Percentiles rank a stretch among this genome's conserved stretches.
phyloP scores from a whole-genome alignment of 2,797 vertebrate genomes.

The Limosa lapponica region DNA sequence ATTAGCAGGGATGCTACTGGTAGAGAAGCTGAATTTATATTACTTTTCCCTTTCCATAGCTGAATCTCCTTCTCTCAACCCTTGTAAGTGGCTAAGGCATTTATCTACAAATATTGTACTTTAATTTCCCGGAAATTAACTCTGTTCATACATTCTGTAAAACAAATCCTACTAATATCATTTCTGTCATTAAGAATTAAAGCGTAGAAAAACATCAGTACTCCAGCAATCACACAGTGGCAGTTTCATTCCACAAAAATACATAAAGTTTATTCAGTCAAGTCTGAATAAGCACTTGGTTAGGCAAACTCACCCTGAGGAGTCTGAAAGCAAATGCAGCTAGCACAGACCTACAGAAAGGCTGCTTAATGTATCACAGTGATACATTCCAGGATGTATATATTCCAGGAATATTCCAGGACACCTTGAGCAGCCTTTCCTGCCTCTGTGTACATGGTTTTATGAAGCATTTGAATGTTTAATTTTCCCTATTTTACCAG shows the following conservation, averaged over 20 bases:
- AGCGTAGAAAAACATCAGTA: background rate
- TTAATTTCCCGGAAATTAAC: background rate
- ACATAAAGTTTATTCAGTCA: background rate
- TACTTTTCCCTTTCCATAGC: background rate
- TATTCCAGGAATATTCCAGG: background rate
- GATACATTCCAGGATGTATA: background rate
- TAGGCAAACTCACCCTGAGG: background rate
- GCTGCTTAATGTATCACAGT: background rate
- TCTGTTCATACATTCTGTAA: background rate
- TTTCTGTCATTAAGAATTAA: background rate
- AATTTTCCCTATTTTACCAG: background rate
- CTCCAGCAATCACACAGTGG: background rate
- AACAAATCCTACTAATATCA: background rate
- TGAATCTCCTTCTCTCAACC: background rate
- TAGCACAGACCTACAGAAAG: background rate
- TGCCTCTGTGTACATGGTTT: background rate
- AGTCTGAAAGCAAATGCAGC: background rate
- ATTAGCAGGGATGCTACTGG: rapidly evolving
- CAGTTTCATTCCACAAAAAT: background rate
- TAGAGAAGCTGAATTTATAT: background rate
- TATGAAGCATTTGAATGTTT: background rate
- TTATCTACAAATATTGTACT: background rate
- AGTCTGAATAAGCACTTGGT: background rate
- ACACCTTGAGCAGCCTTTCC: background rate
- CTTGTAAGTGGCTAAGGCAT: background rate